Evolutionary conservation across 2,888 invertebrate species (phyloP), one percentile per base, ranked within the genome.

Genomic region (Cenopis cana): DNA sequence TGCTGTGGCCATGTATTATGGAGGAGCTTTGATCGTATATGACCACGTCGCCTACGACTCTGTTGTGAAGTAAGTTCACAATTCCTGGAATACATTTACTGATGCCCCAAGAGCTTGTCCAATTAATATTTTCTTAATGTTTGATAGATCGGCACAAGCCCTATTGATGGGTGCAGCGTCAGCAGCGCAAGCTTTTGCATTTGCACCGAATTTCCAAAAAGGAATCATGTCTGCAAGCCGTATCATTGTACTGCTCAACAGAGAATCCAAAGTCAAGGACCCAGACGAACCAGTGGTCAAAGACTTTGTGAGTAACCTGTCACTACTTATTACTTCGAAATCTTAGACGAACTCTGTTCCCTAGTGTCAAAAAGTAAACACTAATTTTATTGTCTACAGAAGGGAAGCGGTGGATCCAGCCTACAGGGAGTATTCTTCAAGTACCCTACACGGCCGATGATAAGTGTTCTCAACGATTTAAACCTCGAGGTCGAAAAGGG

Each of bases 131-230:
- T 5, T n/a, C 52, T 46, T 46, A 41, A 14, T 69, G 76, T 77
- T 38, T 6, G n/a, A 0, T 50, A 97, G 96, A 83, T 96, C 96
- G 20, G 95, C 96, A 0, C 96, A 97, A 89, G 95, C 96, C 0
- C 86, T 96, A 9, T 92, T 96, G 46, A 95, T 96, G 94, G 96
- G 96, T 8, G 95, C 96, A 0, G 95, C 95, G n/a, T 95, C 96
- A 17, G 95, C 96, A 41, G 95, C 95, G n/a, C 94, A 94, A 77
- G 95, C 95, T 0, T 94, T 96, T 64, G 95, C 96, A 0, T 97
- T 97, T 86, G 96, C 97, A 0, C 97, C 97, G 1, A 97, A 97
- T 84, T 96, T 97, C 90, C 96, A 96, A 79, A 97, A 97, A 87
- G 97, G 97, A 54, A 93, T 97, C 57, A 91, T 94, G 56, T 96